These are phyloP conservation scores for Tetranychus truncatus DNA, from an alignment of 2,888 invertebrate genomes.

Conservation along the genomic window DNA sequence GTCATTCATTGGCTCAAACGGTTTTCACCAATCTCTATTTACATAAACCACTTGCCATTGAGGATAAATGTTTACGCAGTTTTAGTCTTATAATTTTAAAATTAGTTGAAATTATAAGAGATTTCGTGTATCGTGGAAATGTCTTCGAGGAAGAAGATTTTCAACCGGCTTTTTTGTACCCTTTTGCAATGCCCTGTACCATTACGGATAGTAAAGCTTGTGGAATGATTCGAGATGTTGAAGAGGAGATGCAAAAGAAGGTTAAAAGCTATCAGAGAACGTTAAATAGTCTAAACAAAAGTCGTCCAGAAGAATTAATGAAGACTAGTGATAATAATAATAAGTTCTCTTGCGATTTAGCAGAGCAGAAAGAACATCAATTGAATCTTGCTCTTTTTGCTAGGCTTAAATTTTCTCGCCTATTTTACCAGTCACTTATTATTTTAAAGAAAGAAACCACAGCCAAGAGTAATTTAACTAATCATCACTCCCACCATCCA, in stretches of 20 bases:
- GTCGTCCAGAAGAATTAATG: not conserved
- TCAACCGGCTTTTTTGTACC: slow-evolving; percentile 72
- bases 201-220: slow-evolving; percentile 60
- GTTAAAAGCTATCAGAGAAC: slow-evolving; percentile 15
- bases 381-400: slow-evolving; percentile 37
- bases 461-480: slow-evolving; percentile 15
- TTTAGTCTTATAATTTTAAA: slow-evolving; percentile 74
- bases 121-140: slow-evolving; percentile 44
- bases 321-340: not conserved
- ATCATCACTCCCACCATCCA: not conserved
- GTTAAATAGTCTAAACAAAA: not conserved
- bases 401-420: slow-evolving; percentile 64
- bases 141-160: slow-evolving; percentile 59
- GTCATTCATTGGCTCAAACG: slow-evolving; percentile 86
- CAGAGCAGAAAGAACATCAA: slow-evolving; percentile 29
- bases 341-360: not conserved
- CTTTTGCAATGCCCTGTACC: slow-evolving; percentile 49
- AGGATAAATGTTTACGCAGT: slow-evolving; percentile 60
- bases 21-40: slow-evolving; percentile 88
- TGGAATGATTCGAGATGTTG: slow-evolving; percentile 66
- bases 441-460: slow-evolving; percentile 41
- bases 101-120: slow-evolving; percentile 67
- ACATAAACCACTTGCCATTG: slow-evolving; percentile 67
- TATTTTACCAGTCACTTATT: slow-evolving; percentile 61
- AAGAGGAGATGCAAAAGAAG: slow-evolving; percentile 50